Conservation (phyloP, 2,888 invertebrate species). For the Azorinus chamasolen region DNA sequence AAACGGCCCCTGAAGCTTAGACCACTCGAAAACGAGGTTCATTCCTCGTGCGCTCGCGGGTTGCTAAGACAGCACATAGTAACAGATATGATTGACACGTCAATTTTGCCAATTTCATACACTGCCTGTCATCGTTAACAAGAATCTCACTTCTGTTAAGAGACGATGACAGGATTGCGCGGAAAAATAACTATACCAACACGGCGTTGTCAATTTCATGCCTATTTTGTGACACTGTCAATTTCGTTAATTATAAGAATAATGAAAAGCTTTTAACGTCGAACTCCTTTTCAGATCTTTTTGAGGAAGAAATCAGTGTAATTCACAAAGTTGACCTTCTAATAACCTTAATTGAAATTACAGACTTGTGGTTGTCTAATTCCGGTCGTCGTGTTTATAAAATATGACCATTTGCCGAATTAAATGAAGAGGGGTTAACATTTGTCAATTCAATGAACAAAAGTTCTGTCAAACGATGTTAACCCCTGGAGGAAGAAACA, state of each 20-base stretch:
- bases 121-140: constrained; percentile 46
- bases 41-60: constrained; percentile 12
- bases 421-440: too few species aligned
- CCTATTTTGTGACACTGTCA: constrained; percentile 58
- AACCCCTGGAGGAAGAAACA: too few species aligned
- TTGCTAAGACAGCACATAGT: constrained; percentile 8
- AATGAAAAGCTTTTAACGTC: constrained; percentile 59
- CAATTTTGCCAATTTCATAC: constrained; percentile 55
- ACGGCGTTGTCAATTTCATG: constrained; percentile 62
- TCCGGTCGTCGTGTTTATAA: constrained; percentile 50
- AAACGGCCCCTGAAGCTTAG: constrained; percentile 27
- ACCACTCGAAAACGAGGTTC: constrained; percentile 50
- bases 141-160: constrained; percentile 25
- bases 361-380: constrained; percentile 41
- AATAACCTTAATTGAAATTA: constrained; percentile 64
- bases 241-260: constrained; percentile 50
- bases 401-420: constrained; percentile 16
- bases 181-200: constrained; percentile 49
- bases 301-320: constrained; percentile 41
- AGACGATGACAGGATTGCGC: constrained; percentile 49
- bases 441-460: too few species aligned
- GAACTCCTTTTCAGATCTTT: constrained; percentile 32
- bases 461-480: too few species aligned
- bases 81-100: constrained; percentile 55
- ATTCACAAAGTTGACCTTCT: constrained; percentile 65